These are phyloP conservation scores for Keiferia lycopersicella DNA, from an alignment of 2,888 invertebrate genomes.

Conservation along the genomic window DNA sequence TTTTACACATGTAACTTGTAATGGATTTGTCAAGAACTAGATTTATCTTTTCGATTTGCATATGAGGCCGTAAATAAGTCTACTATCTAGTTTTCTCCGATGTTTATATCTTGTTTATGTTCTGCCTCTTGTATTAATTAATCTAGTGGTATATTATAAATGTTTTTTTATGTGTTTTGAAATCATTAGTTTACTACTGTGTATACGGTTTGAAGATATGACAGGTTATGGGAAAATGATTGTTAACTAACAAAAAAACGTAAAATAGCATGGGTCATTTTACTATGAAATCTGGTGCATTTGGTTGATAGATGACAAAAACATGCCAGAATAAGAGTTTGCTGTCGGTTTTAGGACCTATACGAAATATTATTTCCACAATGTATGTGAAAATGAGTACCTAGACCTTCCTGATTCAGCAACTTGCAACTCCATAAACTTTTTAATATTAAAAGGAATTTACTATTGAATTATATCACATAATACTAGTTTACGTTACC, in stretches of 20 bases:
- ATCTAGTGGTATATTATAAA: slow-evolving; percentile 7
- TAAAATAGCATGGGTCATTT: no score
- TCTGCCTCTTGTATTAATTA: slow-evolving; percentile 14
- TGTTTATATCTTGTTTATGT: slow-evolving; percentile 21
- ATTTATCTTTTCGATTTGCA: slow-evolving; percentile 31
- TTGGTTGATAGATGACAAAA: no score
- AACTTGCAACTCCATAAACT: neutral
- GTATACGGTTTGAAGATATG: neutral
- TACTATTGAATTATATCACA: neutral
- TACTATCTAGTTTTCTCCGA: slow-evolving; percentile 23
- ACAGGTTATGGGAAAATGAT: no score
- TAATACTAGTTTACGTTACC: slow-evolving; percentile 16
- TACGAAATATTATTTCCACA: no score
- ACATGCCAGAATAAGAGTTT: no score
- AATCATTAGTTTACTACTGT: neutral
- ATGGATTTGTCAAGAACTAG: slow-evolving; percentile 31
- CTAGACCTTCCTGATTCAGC: no score
- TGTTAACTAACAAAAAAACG: no score
- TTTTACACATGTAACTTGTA: slow-evolving; percentile 25
- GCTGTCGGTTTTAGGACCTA: no score
- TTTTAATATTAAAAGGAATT: slow-evolving; percentile 2
- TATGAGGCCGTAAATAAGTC: slow-evolving; percentile 23
- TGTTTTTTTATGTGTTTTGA: neutral
- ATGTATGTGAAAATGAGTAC: no score
- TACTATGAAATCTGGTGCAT: no score